These are phyloP conservation scores for Tenthredo distinguenda DNA, from an alignment of 2,888 invertebrate genomes.

Conservation along the genomic window DNA sequence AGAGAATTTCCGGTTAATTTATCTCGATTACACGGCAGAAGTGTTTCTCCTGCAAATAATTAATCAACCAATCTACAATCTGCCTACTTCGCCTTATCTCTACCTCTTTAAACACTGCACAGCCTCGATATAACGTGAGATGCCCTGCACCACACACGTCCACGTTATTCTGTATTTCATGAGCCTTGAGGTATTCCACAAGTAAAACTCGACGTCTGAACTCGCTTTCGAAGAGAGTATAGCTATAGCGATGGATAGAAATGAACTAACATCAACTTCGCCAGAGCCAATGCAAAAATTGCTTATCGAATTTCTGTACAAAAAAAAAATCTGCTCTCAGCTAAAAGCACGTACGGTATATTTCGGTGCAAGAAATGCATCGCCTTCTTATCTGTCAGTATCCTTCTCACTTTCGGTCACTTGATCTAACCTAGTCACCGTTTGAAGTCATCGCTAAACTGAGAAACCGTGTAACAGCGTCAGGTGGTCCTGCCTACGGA, in stretches of 20 bases:
- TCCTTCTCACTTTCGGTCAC: not conserved
- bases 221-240: constrained; percentile 15
- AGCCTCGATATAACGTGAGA: not conserved
- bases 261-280: not conserved
- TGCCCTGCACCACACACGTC: not conserved
- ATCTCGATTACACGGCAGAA: constrained; percentile 30
- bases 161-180: not conserved
- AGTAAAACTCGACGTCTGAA: constrained; percentile 12
- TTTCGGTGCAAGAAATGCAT: not conserved
- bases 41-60: constrained; percentile 36
- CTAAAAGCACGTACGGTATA: not conserved
- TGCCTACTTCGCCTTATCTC: constrained; percentile 1
- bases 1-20: constrained; percentile 10
- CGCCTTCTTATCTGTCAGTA: not conserved
- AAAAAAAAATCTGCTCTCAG: not conserved
- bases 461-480: constrained; percentile 27
- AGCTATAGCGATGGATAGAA: constrained; percentile 18
- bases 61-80: constrained; percentile 16
- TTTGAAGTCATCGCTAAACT: constrained; percentile 15
- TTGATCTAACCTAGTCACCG: not conserved
- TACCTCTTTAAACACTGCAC: not conserved
- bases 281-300: not conserved
- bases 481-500: constrained; percentile 10
- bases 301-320: not conserved
- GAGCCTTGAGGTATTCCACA: constrained; percentile 28